Base-by-base conservation (phyloP, 1,140 invertebrate genomes). In the Diprion similis region DNA sequence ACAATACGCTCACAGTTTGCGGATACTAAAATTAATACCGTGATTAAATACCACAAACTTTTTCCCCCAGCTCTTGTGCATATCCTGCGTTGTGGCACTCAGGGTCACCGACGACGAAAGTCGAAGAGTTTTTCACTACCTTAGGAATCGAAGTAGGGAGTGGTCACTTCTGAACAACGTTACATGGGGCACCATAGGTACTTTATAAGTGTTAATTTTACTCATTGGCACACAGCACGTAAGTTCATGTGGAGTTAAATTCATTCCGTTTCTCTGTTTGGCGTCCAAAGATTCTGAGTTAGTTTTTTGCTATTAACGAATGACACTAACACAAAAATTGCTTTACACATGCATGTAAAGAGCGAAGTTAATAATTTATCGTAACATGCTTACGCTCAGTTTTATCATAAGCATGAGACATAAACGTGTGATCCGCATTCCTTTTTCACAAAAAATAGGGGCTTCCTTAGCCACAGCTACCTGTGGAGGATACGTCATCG, bases 81-180 rank as follows among this genome's bases (percentile, higher is more conserved):
- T 93, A 71, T 89, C 91, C 10, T 94, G 93, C 77, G 84, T 94
- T 64, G 89, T 93, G 2, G 90, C 90, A 73, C 92, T 93, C 82
- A 88, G 92, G 74, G 90, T 93, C 70, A 93, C 93, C 0, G 90
- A 93, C 66, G 92, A 93, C 77, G 93, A 95, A 82, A 92, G 92
- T 59, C 87, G 89, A 67, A 87, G 92, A 72, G 84, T 94, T 59
- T 91, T 91, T 72, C 89, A 92, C 66, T 91, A 91, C 73, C 86
- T 93, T 66, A 90, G 94, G 83, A 94, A 93, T 86, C 83, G 92
- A 45, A 94, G 92, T 37, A 86, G 91, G 71, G 93, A 94, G 85
- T 94, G 93, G 93, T 92, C 92, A n/a, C 88, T 93, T 7, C 84
- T 94, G 68, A 93, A 90, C 73, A 94, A 92, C 73, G 90, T 94